Conservation (phyloP, 1,140 invertebrate species). For the Caenorhabditis briggsae region DNA sequence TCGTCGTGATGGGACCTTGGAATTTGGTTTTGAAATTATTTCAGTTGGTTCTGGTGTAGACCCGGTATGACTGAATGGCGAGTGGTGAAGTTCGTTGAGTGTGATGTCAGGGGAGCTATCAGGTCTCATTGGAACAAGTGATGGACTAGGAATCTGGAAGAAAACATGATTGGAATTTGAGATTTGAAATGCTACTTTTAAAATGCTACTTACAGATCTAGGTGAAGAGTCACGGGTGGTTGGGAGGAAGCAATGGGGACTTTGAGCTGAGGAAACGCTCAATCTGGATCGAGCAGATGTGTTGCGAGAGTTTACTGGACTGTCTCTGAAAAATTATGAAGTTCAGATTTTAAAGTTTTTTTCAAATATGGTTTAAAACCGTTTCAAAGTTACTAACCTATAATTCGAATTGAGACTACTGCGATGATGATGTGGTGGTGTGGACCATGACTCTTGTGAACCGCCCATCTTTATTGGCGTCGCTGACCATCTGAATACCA, state of each 20-base stretch:
- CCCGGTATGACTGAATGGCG: conserved; percentile 57
- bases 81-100: conserved; percentile 36
- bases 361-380: background rate
- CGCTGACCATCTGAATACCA: conserved; percentile 37
- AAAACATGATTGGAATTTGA: background rate
- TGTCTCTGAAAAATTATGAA: conserved; percentile 23
- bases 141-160: conserved; percentile 60
- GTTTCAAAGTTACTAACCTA: conserved; percentile 39
- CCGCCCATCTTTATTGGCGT: conserved; percentile 46
- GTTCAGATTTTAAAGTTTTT: background rate
- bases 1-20: conserved; percentile 44
- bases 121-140: conserved; percentile 44
- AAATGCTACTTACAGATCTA: conserved; percentile 32
- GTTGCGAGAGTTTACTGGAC: conserved; percentile 57
- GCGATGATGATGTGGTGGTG: conserved; percentile 48
- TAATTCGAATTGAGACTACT: conserved; percentile 59
- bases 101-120: conserved; percentile 45
- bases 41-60: conserved; percentile 57
- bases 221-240: conserved; percentile 57
- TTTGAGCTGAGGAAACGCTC: conserved; percentile 59
- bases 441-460: conserved; percentile 32
- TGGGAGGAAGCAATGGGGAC: conserved; percentile 58
- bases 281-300: conserved; percentile 58
- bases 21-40: background rate
- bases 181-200: background rate